Base-by-base conservation (phyloP, 2,113 vertebrate species). In the Brachyistius frenatus region DNA sequence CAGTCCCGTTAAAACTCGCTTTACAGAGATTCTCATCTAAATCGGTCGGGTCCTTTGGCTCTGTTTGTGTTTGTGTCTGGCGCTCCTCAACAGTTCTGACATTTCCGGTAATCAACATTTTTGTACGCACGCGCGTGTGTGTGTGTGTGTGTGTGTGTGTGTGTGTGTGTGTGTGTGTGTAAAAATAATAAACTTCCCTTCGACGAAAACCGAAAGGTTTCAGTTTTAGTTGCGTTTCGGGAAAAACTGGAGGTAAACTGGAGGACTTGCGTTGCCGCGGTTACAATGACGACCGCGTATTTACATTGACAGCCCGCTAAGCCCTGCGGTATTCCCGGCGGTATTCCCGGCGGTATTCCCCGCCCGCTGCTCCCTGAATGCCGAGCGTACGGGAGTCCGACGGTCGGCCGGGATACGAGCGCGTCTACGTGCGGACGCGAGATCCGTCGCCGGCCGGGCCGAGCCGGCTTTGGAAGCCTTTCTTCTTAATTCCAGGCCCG, bases 331-430 rank as follows among this genome's bases (percentile, higher is more conserved):
- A 58, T 36, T 85, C 77, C 81, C 23, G 1, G 23, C 23, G 23
- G 23, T 23, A 23, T 23, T 23, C 23, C 23, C 23, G 1, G 23
- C 23, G 23, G 23, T 23, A 23, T 23, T 23, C 23, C 23, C 71
- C 30, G 63, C 23, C 10, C 52, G 67, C 44, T 10, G 46, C 56
- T 63, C 7, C 63, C 67, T 58, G 68, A 76, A 72, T 57, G 37
- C 7, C 5, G 63, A 86, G 39, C 89, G 88, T 87, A 89, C 85
- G 85, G 87, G 83, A 71, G 81, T 47, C 58, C 65, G 86, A 49
- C 10, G 79, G 86, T 91, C 89, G 85, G 58, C 80, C 73, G 86
- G 83, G 82, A 78, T 65, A 37, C 60, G 23, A 23, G 65, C 46
- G 63, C 4, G 14, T 73, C 64, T 62, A 36, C 49, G 16, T 83